These are phyloP conservation scores for Chaetodon auriga DNA, from an alignment of 2,113 vertebrate genomes.

Conservation along the genomic window DNA sequence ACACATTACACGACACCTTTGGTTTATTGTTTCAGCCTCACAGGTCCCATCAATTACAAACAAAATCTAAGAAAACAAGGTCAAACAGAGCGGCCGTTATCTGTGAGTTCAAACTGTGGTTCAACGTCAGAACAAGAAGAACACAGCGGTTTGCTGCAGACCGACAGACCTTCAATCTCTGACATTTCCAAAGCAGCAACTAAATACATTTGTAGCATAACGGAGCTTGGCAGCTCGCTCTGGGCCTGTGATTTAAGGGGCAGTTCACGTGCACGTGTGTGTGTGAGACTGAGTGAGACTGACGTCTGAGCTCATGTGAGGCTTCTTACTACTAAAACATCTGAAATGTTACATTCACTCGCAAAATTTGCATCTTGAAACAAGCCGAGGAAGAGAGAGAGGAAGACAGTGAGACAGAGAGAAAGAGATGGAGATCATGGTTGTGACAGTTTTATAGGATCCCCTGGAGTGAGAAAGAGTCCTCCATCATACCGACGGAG, in stretches of 20 bases:
- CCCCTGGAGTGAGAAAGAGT: constrained; percentile 73
- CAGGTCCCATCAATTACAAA: constrained; percentile 52
- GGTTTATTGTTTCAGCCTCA: constrained; percentile 49
- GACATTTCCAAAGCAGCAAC: constrained; percentile 65
- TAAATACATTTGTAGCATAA: constrained; percentile 79
- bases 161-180: constrained; percentile 29
- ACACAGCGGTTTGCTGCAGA: constrained; percentile 22
- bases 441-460: constrained; percentile 82
- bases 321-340: constrained; percentile 6
- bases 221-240: constrained; percentile 63
- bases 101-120: constrained; percentile 31
- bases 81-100: constrained; percentile 54
- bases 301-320: constrained; percentile 8
- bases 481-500: constrained; percentile 58
- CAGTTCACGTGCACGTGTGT: background rate
- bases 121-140: constrained; percentile 46
- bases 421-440: constrained; percentile 53
- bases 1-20: constrained; percentile 2
- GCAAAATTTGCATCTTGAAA: constrained; percentile 26
- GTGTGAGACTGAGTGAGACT: constrained; percentile 25
- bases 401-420: constrained; percentile 41
- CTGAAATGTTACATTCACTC: constrained; percentile 20
- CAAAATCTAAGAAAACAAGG: constrained; percentile 60
- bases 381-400: too few species aligned
- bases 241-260: constrained; percentile 68